Base-by-base conservation (phyloP, 2,113 vertebrate species). In the Xiphias gladius region DNA sequence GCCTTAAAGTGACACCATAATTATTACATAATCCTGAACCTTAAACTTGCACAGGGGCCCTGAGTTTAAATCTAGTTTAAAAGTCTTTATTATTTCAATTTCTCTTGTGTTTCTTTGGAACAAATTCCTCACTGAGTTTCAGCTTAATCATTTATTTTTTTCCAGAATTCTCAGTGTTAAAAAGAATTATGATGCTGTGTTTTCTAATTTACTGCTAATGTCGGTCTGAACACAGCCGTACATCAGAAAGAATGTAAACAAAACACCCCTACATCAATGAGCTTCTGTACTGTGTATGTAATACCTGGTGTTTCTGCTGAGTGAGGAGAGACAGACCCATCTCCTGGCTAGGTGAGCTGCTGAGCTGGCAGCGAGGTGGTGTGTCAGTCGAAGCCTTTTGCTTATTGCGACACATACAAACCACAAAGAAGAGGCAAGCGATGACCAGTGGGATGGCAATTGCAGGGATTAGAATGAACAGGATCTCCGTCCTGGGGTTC, bases 401-500 rank as follows among this genome's bases (percentile, higher is more conserved):
- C 77, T 98, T 99, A 84, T 97, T 99, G 72, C 97, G 96, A 85
- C 98, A 99, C 97, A 97, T 95, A 74, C 97, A 99, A 43, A 99
- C 96, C 90, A 99, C 84, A 90, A 99, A 97, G 92, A 99, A 99
- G 9, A 99, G 96, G 93, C 97, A 99, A 19, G 98, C 97, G 0
- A 98, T 97, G 88, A 99, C 94, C 86, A 99, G 70, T 0, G 98
- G 98, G 7, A 99, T 98, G 50, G 97, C 95, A 26, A 99, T 97
- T 72, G 98, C 98, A 1, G 98, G 98, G 24, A 99, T 97, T 35
- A 99, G 79, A 79, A 99, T 99, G 88, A 99, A 98, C 46, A 99
- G 95, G 58, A 99, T 97, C 82, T 98, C 98, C 95, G 98, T 97
- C 92, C 96, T 97, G 83, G 96, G 95, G 92, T 93, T 96, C 80